Evolutionary conservation across 2,888 invertebrate species (phyloP), one percentile per base, ranked within the genome.

Genomic region (Phymatocera aterrima): DNA sequence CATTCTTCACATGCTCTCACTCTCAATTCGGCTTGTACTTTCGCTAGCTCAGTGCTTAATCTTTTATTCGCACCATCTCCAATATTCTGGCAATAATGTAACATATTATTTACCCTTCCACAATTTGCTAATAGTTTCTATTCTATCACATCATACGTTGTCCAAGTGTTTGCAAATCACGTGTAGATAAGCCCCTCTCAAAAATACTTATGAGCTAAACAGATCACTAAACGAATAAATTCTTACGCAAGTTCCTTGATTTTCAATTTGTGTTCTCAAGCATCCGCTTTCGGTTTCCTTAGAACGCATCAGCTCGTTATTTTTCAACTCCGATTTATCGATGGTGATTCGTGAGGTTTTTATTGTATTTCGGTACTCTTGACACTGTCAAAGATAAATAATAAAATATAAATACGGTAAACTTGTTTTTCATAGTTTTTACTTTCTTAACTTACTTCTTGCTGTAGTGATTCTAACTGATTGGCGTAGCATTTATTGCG

Each of bases 391-490:
- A 31, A 34, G 12, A 51, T 10, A 4, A 31, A 15, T 31, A 10
- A 3, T 51, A 18, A 46, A 24, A 68, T 15, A 6, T 51, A 5
- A 31, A 37, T 4, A 5, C 1, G n/a, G 15, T 51, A 18, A 8
- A 1, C 43, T 48, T 5, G 8, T 15, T 46, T n/a, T n/a, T n/a
- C n/a, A 24, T 24, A 18, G 8, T 31, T 72, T 12, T 31, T n/a
- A 48, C 8, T 18, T 57, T 51, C 21, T 60, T 18, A 28, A 82
- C 83, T 81, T 64, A 84, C 84, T 78, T 79, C 83, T 51, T 83
- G 82, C 54, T 84, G 83, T 10, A 82, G 80, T 40, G 51, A 83
- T 72, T 84, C 81, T 37, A 84, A 77, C 79, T 85, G 83, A 57
- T 79, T 79, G 15, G 80, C 64, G 5, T 83, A 80, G n/a, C 77